Percentiles rank a stretch among this genome's conserved stretches.
These are phyloP conservation scores for Troides helena DNA, from an alignment of 2,888 invertebrate genomes.

Conservation along the genomic window DNA sequence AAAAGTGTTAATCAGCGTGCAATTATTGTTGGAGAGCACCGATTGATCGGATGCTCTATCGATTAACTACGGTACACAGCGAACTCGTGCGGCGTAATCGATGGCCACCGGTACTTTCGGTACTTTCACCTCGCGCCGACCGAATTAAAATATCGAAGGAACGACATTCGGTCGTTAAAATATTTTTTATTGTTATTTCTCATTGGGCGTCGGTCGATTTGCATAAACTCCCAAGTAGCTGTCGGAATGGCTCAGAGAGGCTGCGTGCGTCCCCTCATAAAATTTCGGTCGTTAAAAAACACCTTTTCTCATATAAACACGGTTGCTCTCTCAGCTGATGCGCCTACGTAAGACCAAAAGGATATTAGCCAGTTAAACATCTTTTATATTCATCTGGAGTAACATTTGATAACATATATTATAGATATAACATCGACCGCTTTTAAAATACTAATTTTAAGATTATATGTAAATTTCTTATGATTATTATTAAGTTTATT, in stretches of 20 bases:
- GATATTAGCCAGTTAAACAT: conserved; percentile 4
- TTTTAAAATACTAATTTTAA: not conserved
- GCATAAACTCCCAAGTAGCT: conserved; percentile 72
- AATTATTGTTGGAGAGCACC: conserved; percentile 18
- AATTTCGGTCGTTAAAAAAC: conserved; percentile 68
- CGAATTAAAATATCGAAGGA: conserved; percentile 53
- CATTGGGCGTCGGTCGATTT: conserved; percentile 56
- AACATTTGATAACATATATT: not conserved
- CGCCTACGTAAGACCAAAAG: conserved; percentile 11
- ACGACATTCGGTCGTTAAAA: conserved; percentile 49
- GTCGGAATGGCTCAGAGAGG: conserved; percentile 45
- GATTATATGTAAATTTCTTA: too few species aligned
- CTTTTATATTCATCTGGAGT: conserved; percentile 3
- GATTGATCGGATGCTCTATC: conserved; percentile 32
- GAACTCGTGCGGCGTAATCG: conserved; percentile 39
- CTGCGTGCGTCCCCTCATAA: conserved; percentile 57
- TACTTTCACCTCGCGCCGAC: conserved; percentile 53
- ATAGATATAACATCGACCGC: not conserved
- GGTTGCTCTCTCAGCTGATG: conserved; percentile 30
- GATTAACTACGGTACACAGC: conserved; percentile 34
- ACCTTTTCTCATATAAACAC: conserved; percentile 58
- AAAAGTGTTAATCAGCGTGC: conserved; percentile 11
- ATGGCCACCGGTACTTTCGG: conserved; percentile 43
- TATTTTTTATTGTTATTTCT: conserved; percentile 50
- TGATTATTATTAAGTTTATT: too few species aligned